phyloP scores from a whole-genome alignment of 1,140 invertebrate genomes.

The Drosophila virilis region DNA sequence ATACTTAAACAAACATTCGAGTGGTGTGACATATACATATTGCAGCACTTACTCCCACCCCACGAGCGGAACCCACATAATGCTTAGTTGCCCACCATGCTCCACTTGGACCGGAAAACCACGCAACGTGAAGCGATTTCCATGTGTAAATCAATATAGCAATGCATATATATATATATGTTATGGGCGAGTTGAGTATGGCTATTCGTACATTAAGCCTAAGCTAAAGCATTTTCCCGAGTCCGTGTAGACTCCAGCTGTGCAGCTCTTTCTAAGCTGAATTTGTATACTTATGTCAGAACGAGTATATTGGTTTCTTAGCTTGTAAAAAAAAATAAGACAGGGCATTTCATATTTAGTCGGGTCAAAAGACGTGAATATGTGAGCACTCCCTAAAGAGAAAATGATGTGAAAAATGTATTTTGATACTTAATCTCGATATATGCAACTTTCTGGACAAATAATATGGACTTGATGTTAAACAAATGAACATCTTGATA shows the following conservation, averaged over 20 bases:
- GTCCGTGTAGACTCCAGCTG: background rate
- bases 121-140: constrained; percentile 35
- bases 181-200: constrained; percentile 1
- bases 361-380: too few relatives aligned
- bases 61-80: background rate
- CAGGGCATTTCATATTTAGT: too few relatives aligned
- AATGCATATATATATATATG: constrained; percentile 3
- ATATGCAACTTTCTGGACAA: too few relatives aligned
- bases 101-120: constrained; percentile 26
- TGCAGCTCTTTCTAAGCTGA: constrained; percentile 11
- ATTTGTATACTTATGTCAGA: constrained; percentile 32
- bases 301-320: background rate
- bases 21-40: constrained; percentile 73
- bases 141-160: constrained; percentile 33
- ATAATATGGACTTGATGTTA: background rate
- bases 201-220: constrained; percentile 1
- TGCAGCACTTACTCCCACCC: constrained; percentile 57
- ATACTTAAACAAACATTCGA: constrained; percentile 72
- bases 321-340: too few relatives aligned
- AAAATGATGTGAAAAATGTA: too few relatives aligned
- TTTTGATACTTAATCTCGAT: too few relatives aligned
- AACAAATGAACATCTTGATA: too few relatives aligned
- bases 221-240: constrained; percentile 4
- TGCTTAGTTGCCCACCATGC: constrained; percentile 6
- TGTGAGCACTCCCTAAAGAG: too few relatives aligned